Conservation (phyloP, 2,888 invertebrate genomes). For the Bugulina stolonifera region DNA sequence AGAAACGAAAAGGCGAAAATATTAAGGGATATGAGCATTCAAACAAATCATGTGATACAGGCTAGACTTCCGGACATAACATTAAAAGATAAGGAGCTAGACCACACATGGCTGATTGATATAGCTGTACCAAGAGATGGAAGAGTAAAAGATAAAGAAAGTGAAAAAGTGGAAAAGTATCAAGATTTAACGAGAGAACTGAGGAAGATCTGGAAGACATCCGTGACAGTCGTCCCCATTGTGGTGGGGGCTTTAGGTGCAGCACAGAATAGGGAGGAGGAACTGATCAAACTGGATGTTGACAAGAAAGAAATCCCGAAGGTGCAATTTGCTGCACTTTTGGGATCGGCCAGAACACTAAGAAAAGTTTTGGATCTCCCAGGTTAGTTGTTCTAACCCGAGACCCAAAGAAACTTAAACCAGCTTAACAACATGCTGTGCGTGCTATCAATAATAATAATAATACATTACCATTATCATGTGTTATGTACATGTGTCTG, state of each 20-base stretch:
- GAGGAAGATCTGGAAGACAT: not conserved
- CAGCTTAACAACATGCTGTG: too few species aligned
- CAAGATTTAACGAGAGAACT: too few species aligned
- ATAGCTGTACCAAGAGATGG: not conserved
- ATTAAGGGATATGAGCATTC: not conserved
- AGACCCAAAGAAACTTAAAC: too few species aligned
- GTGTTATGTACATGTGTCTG: too few species aligned
- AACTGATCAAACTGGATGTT: not conserved
- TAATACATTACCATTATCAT: too few species aligned
- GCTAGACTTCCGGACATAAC: not conserved
- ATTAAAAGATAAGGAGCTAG: not conserved
- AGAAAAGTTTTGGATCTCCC: too few species aligned
- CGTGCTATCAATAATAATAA: too few species aligned
- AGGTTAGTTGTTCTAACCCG: too few species aligned
- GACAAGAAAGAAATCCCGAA: too few species aligned
- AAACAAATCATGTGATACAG: not conserved
- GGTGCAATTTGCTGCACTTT: too few species aligned
- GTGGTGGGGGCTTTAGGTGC: not conserved
- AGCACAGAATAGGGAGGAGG: not conserved
- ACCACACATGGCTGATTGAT: slow-evolving; percentile 13
- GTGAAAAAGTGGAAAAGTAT: not conserved
- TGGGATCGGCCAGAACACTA: too few species aligned
- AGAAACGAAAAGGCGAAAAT: slow-evolving; percentile 4
- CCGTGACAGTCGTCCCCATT: not conserved
- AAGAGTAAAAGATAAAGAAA: slow-evolving; percentile 1